Evolutionary conservation across 2,113 vertebrate genomes (phyloP), one percentile per base, ranked within the genome.

Genomic region (Protobothrops flavoviridis): DNA sequence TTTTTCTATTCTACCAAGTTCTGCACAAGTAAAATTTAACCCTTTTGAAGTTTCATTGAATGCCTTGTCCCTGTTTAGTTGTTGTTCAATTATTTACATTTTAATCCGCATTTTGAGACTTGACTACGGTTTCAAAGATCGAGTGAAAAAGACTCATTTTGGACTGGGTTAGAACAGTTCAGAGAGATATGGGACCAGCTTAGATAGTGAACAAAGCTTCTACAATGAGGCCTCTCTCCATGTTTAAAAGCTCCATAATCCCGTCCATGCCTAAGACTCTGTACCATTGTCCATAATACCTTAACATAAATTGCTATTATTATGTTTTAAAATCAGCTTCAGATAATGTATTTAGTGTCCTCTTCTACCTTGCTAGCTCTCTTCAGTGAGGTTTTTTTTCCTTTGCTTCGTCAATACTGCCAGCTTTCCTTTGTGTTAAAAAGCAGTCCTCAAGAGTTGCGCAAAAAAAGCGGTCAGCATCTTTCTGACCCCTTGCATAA

Each of bases 391-490:
- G 91, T 74, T 95, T 95, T 91, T 94, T 50, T 50, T 50, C 1
- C 93, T 97, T 95, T 94, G 94, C 96, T 97, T 97, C 95, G 92
- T 39, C 96, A 95, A 93, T 96, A 94, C 92, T 94, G 94, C 96
- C 86, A n/a, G 91, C 96, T 97, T 94, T 88, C 94, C 91, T 96
- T 96, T 94, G 88, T 91, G 94, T 96, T 96, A 97, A 39, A 9
- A 3, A 74, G 15, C 15, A 74, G 15, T 39, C 15, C 69, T 74
- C 69, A 74, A 74, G 69, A 33, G 15, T 74, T 74, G n/a, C 15
- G 2, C 5, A 2, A 74, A 74, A 20, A 39, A 5, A 7, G 6
- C 1, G 2, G 69, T 74, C 69, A 39, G n/a, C 15, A 39, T 74
- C n/a, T 20, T 39, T 33, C 69, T 2, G n/a, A 17, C 69, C 2